phyloP scores from a whole-genome alignment of 2,797 vertebrate species.

The Linurgus olivaceus region DNA sequence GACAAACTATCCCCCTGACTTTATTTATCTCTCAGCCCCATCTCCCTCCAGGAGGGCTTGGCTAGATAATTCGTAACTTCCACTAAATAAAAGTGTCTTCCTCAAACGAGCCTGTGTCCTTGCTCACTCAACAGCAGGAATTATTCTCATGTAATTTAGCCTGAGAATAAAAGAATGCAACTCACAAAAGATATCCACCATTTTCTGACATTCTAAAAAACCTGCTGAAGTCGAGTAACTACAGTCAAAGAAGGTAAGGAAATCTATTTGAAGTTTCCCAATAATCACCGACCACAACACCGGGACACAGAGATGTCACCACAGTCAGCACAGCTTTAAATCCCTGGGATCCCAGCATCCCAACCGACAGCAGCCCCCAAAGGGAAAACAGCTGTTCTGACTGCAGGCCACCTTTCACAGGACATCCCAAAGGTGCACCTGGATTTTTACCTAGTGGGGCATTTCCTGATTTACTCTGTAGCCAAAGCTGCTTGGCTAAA shows the following conservation, averaged over 20 bases:
- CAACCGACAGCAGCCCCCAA: not conserved
- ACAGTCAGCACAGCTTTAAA: not conserved
- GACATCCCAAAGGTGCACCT: not conserved
- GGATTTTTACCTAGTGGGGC: not conserved
- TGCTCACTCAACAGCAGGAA: not conserved
- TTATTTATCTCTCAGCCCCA: not conserved
- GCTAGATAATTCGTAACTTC: not conserved
- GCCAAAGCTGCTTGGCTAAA: conserved; percentile 54
- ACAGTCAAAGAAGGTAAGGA: not conserved
- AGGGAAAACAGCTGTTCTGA: not conserved
- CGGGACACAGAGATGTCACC: not conserved
- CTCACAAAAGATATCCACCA: not conserved
- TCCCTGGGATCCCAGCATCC: not conserved
- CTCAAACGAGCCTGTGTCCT: not conserved
- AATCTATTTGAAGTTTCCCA: not conserved
- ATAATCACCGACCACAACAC: not conserved
- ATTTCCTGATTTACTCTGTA: conserved; percentile 34
- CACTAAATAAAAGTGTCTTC: not conserved
- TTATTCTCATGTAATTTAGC: not conserved
- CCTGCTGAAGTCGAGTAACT: not conserved
- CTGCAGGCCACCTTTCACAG: not conserved
- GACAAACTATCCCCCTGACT: rapidly evolving
- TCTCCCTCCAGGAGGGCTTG: not conserved
- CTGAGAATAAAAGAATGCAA: not conserved
- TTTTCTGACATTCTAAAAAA: not conserved